A percentile compares a stretch with the other conserved stretches of the same genome.
Conservation (phyloP, 2,888 invertebrate species). For the Tinea pellionella region DNA sequence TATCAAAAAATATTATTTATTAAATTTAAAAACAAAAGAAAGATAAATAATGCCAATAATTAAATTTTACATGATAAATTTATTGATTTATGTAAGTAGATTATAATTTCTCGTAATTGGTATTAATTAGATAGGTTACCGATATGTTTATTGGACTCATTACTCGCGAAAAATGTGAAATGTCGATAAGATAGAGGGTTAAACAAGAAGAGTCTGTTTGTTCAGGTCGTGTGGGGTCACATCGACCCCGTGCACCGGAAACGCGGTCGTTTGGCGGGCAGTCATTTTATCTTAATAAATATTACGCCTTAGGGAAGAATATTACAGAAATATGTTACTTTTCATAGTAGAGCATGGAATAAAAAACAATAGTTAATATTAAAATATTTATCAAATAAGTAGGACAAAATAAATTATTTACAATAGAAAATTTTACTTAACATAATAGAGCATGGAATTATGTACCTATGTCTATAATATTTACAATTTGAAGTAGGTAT, state of each 20-base stretch:
- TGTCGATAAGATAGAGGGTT: constrained; percentile 53
- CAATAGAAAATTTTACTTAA: background rate
- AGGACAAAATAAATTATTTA: background rate
- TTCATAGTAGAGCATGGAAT: too few relatives aligned
- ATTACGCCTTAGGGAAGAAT: background rate
- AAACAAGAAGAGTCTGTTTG: constrained; percentile 49
- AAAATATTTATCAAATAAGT: background rate
- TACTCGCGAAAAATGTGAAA: constrained; percentile 61
- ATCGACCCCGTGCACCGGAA: constrained; percentile 14
- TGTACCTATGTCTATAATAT: too few relatives aligned
- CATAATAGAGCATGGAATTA: too few relatives aligned
- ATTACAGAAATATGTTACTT: too few relatives aligned
- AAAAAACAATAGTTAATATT: background rate
- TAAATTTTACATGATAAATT: background rate
- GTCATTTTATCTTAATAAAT: background rate
- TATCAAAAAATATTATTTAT: too few relatives aligned
- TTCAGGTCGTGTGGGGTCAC: constrained; percentile 14
- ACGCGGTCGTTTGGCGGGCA: constrained; percentile 7
- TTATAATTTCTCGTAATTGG: constrained; percentile 16
- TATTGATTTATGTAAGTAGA: background rate
- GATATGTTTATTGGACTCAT: constrained; percentile 42
- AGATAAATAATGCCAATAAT: too few relatives aligned
- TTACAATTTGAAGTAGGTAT: too few relatives aligned
- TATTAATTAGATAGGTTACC: constrained; percentile 37
- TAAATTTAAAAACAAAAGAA: too few relatives aligned